Evolutionary conservation across 2,888 invertebrate genomes (phyloP), one percentile per base, ranked within the genome.

Genomic region (Himalopsyche anomala): DNA sequence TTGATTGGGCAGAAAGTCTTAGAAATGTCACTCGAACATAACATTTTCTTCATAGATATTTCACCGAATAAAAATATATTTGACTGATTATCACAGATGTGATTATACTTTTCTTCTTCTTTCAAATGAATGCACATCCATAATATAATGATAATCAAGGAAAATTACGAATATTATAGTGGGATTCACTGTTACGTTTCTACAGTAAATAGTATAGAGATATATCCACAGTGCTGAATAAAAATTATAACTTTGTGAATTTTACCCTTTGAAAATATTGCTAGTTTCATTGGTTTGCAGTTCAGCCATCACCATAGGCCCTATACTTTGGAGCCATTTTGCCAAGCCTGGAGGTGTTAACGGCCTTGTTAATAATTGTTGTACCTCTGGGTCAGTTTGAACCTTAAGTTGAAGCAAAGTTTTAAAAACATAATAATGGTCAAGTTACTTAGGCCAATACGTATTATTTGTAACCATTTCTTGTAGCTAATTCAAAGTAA

Each of bases 221-320:
- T 40, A 40, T 6, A 40, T 40, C 40, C 6, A 40, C 40, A 6
- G 45, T 45, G 12, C 3, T 81, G 6, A n/a, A 36, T 80, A 36
- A 36, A 8, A n/a, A 80, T 40, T 40, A 40, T 40, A 40, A 40
- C 1, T 40, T 2, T 56, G 36, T 56, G 15, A 56, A 55, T 56
- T 82, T 42, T 86, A 87, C 87, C 83, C 83, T 69, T 83, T 79
- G 38, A 87, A 87, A 9, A 81, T 62, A 19, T 74, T 56, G 45
- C 83, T 83, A 3, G 51, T 42, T 54, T 85, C 81, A 42, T 81
- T 87, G 19, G 81, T 40, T n/a, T 83, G 38, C 12, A 87, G 74
- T 51, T 87, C 87, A 38, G 82, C 40, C 74, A 87, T 74, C 17
- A 87, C 83, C 83, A 86, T 83, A 11, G 87, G 87, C 3, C 83